Evolutionary conservation across 2,797 vertebrate genomes (phyloP), one percentile per base, ranked within the genome.

Genomic region (Helicolenus hilgendorfi): DNA sequence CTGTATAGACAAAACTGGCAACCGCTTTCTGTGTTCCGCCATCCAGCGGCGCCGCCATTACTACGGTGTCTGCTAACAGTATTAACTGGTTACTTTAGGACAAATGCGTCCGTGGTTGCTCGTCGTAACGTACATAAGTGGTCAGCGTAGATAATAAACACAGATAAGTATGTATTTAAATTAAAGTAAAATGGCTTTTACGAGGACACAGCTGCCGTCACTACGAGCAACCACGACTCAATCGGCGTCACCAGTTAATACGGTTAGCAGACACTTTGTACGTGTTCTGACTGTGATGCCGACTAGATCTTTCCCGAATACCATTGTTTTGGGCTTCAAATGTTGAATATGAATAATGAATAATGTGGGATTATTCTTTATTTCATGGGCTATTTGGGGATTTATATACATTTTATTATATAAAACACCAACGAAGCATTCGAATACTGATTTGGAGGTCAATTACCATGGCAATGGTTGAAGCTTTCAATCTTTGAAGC

Each of bases 381-480:
- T 49, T 49, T 49, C 18, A 20, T 49, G 45, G 45, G 7, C 18
- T 53, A 53, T 53, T 53, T 53, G 0, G 18, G 0, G 18, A 53
- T 53, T 53, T 53, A n/a, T 53, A 53, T 49, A 20, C 3, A 49
- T 20, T n/a, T 53, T n/a, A 53, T n/a, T 53, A 53, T 53, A 53
- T n/a, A 53, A 53, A 53, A 53, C 45, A 49, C 18, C 0, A 53
- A 53, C 1, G 18, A 53, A 53, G 45, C 45, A 53, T 53, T 53
- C 1, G 0, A 10, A 49, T 49, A 4, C 45, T 49, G 45, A 53
- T 53, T 53, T n/a, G 0, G 3, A 53, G 3, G 45, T n/a, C 45
- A 9, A 53, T 53, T 0, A 53, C 45, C 45, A 53, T n/a, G 45
- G 18, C 45, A 53, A n/a, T 53, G 45, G 18, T 53, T 0, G 18